Conservation (phyloP, 1,140 invertebrate species). For the Notospermus geniculatus region DNA sequence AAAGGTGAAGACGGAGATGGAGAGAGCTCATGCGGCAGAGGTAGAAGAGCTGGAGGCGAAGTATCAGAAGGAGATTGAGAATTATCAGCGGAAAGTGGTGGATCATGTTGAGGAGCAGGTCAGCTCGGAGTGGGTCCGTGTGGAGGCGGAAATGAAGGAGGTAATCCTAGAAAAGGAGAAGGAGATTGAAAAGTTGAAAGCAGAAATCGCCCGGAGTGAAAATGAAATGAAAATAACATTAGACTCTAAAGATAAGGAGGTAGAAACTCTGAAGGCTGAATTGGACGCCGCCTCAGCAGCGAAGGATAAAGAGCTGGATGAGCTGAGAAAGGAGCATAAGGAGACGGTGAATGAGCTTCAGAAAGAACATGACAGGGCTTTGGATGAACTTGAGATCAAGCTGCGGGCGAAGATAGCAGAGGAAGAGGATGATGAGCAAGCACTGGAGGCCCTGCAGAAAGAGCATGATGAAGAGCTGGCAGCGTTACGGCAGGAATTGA, state of each 20-base stretch:
- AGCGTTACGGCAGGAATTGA: too few species aligned
- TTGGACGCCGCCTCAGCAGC: not conserved
- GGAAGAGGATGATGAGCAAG: too few species aligned
- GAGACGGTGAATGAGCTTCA: too few species aligned
- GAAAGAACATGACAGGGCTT: not conserved
- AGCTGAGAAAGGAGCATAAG: too few species aligned
- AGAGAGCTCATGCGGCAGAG: slow-evolving; percentile 25
- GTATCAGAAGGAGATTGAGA: slow-evolving; percentile 34
- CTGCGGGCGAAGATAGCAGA: not conserved
- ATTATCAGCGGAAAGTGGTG: too few species aligned
- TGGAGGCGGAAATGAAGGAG: slow-evolving; percentile 2
- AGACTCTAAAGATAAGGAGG: not conserved
- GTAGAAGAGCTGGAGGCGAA: slow-evolving; percentile 28
- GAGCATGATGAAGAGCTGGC: too few species aligned
- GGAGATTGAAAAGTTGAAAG: not conserved
- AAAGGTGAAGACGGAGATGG: slow-evolving; percentile 15
- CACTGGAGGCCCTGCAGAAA: too few species aligned
- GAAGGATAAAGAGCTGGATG: too few species aligned
- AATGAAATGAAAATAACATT: not conserved
- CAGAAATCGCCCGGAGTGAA: not conserved
- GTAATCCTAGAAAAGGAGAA: slow-evolving; percentile 9
- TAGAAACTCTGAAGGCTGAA: not conserved
- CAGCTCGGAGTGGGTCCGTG: too few species aligned
- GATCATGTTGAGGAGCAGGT: too few species aligned
- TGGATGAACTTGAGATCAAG: not conserved